Evolutionary conservation across 2,888 invertebrate species (phyloP).

Genomic region (Agrypnus murinus): DNA sequence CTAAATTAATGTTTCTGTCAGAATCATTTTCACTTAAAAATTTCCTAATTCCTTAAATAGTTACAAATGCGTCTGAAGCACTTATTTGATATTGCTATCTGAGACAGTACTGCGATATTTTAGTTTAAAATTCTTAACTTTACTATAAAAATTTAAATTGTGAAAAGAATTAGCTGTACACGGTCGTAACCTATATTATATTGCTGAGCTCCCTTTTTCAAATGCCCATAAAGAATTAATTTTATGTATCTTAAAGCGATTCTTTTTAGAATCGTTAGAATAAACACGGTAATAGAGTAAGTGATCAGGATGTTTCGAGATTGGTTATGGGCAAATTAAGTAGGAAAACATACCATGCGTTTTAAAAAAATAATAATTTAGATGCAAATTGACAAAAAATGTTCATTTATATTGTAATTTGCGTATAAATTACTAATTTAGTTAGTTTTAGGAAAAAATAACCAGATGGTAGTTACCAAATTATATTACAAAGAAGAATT

Average conservation of each 20-base stretch:
- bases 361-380: conserved; percentile 26
- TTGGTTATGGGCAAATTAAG: conserved; percentile 20
- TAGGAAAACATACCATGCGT: conserved; percentile 14
- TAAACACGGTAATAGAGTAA: conserved; percentile 24
- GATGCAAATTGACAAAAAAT: conserved; percentile 23
- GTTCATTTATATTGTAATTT: conserved; percentile 29
- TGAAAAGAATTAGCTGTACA: neutral
- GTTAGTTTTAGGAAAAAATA: too few species aligned
- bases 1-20: too few species aligned
- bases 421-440: conserved; percentile 26
- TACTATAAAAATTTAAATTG: neutral
- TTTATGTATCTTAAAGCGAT: neutral
- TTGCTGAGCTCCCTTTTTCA: neutral
- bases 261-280: conserved; percentile 10
- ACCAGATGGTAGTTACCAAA: too few species aligned
- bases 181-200: neutral
- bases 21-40: too few species aligned
- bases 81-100: too few species aligned
- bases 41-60: too few species aligned
- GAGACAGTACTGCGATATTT: neutral
- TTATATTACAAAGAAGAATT: too few species aligned
- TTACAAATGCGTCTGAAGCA: too few species aligned
- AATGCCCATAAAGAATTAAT: conserved; percentile 12
- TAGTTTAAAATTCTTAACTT: neutral
- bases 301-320: conserved; percentile 12